phyloP scores from a whole-genome alignment of 2,113 vertebrate species.

The Ia io region DNA sequence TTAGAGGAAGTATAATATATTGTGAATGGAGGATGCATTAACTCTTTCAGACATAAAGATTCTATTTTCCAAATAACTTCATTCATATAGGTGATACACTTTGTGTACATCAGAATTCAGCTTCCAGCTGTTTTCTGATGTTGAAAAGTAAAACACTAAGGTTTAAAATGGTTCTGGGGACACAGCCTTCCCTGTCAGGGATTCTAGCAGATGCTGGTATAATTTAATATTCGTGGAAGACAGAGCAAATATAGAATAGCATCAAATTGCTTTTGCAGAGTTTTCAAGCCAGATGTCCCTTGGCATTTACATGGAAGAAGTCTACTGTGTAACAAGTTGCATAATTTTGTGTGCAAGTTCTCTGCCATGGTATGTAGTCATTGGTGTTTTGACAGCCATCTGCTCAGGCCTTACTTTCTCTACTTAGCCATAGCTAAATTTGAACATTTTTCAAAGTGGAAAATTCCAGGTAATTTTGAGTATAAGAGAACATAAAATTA shows the following conservation, averaged over 20 bases:
- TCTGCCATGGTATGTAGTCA: constrained; percentile 70
- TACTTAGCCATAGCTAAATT: constrained; percentile 55
- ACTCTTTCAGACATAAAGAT: constrained; percentile 23
- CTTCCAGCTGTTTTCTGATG: constrained; percentile 58
- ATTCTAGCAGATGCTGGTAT: constrained; percentile 73
- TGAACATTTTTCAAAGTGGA: constrained; percentile 54
- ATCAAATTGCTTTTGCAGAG: constrained; percentile 72
- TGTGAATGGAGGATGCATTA: not conserved
- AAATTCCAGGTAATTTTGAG: constrained; percentile 58
- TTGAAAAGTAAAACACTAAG: not conserved
- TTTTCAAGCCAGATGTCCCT: constrained; percentile 80
- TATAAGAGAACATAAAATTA: constrained; percentile 30
- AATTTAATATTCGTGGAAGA: constrained; percentile 80
- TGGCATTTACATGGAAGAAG: constrained; percentile 78
- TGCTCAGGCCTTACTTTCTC: constrained; percentile 72
- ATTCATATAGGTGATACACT: not conserved
- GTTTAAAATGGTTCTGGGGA: constrained; percentile 54
- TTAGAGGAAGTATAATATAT: not conserved
- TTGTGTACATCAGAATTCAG: not conserved
- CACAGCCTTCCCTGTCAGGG: constrained; percentile 57
- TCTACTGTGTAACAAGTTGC: constrained; percentile 70
- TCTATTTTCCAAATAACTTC: not conserved
- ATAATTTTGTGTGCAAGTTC: constrained; percentile 78
- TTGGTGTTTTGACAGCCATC: constrained; percentile 79
- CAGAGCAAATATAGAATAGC: constrained; percentile 73